Evolutionary conservation across 1,140 invertebrate genomes (phyloP).

Genomic region (Diuraphis noxia): DNA sequence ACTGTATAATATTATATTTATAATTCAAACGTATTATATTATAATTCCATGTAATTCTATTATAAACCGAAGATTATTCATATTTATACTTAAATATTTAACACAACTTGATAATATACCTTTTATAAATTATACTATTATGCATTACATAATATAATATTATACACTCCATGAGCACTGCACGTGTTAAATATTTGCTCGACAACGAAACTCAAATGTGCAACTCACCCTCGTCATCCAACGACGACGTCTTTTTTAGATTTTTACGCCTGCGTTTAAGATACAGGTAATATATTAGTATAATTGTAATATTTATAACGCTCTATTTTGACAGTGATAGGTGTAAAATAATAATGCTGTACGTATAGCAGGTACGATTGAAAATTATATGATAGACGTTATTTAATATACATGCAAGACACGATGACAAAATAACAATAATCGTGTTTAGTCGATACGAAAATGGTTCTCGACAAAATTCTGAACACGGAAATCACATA

Average conservation of each 20-base stretch:
- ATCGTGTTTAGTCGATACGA: background rate
- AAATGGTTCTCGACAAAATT: background rate
- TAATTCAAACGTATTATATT: too few species aligned
- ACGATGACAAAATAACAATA: background rate
- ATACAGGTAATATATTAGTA: background rate
- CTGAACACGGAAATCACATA: background rate
- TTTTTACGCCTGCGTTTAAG: background rate
- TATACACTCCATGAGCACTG: background rate
- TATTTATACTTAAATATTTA: too few species aligned
- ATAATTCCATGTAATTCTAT: too few species aligned
- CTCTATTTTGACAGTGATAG: background rate
- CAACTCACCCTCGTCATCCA: background rate
- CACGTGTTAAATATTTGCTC: background rate
- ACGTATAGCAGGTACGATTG: background rate
- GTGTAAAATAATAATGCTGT: background rate
- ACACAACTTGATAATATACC: too few species aligned
- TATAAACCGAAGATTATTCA: too few species aligned
- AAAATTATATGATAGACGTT: background rate
- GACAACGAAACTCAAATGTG: background rate
- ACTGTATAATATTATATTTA: too few species aligned
- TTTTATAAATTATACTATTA: too few species aligned
- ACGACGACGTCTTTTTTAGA: background rate
- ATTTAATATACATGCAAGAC: background rate
- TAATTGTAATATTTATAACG: background rate
- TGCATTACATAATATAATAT: too few species aligned